Base-by-base conservation (phyloP, 2,888 invertebrate species). In the Noctua janthe region DNA sequence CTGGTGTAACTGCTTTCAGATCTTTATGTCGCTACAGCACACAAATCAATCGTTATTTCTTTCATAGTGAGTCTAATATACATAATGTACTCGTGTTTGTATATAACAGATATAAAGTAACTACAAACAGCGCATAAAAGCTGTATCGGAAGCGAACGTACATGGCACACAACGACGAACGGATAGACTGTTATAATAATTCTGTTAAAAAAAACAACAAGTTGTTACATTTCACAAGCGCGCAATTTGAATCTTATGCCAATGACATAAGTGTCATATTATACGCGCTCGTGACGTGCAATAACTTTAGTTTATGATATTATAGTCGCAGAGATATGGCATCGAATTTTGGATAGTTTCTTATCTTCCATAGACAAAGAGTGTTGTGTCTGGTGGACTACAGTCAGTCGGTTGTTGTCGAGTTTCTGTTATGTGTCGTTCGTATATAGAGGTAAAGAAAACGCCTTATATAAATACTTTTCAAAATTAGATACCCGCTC, bases 81-180 rank as follows among this genome's bases (percentile, higher is more conserved):
- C 77, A 80, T 72, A 7, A 76, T 71, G 72, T 82, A 87, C 39
- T 76, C 23, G 15, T 74, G 62, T 3, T 13, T 71, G 71, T 71
- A 67, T 43, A 71, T 47, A 72, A 77, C 76, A 74, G 54, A 51
- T 78, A 35, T 73, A 51, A 73, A 64, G 77, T 81, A 79, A 78
- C 76, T 81, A 78, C 66, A 71, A 77, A 76, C 51, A 83, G 81
- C 74, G 67, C 64, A 47, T 7, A 71, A 35, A 43, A 67, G 56
- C 76, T 71, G 76, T 29, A 10, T 79, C 74, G 81, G 82, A 86
- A 87, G 82, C 88, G 78, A 85, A 71, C 73, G 23, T 84, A 85
- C 87, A 89, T 89, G 89, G 90, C 89, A 89, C 89, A 76, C 84
- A 73, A 67, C 83, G 79, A 79, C 51, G 23, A 70, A 84, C 79